phyloP scores from a whole-genome alignment of 2,797 vertebrate genomes.

The Anguilla marmorata region DNA sequence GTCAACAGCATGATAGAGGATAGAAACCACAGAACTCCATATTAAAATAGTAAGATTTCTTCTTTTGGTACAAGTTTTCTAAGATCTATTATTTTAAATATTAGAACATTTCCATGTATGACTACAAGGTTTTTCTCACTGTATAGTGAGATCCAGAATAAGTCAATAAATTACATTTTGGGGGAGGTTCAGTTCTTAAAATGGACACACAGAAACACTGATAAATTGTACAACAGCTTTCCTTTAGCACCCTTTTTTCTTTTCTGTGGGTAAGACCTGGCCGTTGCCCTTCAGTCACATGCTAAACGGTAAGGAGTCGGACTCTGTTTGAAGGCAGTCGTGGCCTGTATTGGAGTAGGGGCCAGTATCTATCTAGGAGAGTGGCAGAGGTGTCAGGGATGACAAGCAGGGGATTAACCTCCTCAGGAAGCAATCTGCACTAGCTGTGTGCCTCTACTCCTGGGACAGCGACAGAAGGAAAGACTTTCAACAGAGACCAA shows the following conservation, averaged over 20 bases:
- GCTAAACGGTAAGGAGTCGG: slow-evolving; percentile 5
- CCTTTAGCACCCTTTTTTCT: neutral
- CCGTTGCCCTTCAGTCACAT: neutral
- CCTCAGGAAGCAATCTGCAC: slow-evolving; percentile 26
- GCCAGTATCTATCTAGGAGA: neutral
- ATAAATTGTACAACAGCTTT: neutral
- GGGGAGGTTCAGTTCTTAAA: neutral
- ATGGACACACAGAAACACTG: neutral
- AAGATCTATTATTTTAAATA: neutral
- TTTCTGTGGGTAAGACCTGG: neutral
- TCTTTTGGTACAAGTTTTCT: no score
- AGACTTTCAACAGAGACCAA: neutral
- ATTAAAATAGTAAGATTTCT: neutral
- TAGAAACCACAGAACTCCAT: neutral
- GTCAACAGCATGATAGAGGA: neutral
- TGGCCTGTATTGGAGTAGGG: neutral
- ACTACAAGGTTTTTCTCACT: neutral
- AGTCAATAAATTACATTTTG: neutral
- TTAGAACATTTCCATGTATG: neutral
- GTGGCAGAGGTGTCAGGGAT: slow-evolving; percentile 15
- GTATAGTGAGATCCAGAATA: neutral
- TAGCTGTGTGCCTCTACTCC: slow-evolving; percentile 23
- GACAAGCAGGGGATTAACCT: slow-evolving; percentile 30
- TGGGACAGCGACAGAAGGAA: neutral
- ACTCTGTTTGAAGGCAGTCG: slow-evolving; percentile 7